A percentile compares a stretch with the other conserved stretches of the same genome.
These are phyloP conservation scores for Galeruca laticollis DNA, from an alignment of 2,888 invertebrate genomes.

Conservation along the genomic window DNA sequence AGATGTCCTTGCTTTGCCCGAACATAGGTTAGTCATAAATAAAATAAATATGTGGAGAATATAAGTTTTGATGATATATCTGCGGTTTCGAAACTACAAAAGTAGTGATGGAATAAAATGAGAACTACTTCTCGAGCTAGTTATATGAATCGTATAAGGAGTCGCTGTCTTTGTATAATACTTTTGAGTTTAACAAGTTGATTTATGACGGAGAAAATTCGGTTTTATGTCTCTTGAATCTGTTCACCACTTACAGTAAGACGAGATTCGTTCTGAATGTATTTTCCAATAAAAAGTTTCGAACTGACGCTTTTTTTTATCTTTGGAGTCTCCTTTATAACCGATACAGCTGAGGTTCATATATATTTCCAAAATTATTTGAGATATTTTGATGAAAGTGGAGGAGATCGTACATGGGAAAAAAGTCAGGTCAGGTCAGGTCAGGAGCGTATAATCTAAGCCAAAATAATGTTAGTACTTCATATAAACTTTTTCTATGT, in stretches of 20 bases:
- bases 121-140: constrained; percentile 27
- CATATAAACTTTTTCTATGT: no score
- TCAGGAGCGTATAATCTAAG: no score
- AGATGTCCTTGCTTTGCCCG: constrained; percentile 14
- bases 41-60: constrained; percentile 32
- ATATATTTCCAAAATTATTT: no score
- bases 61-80: constrained; percentile 36
- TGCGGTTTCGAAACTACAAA: constrained; percentile 17
- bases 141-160: constrained; percentile 37
- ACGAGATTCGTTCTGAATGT: background rate
- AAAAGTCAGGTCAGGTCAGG: no score
- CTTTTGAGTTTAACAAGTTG: constrained; percentile 29
- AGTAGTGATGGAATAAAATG: constrained; percentile 32
- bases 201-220: constrained; percentile 37
- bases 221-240: constrained; percentile 34
- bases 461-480: no score
- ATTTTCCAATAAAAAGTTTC: background rate
- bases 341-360: background rate
- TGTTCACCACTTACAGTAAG: constrained; percentile 3
- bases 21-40: constrained; percentile 40
- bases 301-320: background rate
- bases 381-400: no score
- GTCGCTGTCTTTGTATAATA: constrained; percentile 20
- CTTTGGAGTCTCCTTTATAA: background rate
- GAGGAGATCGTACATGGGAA: no score